These are phyloP conservation scores for Drosophila pegasa DNA, from an alignment of 2,888 invertebrate genomes.

Conservation along the genomic window DNA sequence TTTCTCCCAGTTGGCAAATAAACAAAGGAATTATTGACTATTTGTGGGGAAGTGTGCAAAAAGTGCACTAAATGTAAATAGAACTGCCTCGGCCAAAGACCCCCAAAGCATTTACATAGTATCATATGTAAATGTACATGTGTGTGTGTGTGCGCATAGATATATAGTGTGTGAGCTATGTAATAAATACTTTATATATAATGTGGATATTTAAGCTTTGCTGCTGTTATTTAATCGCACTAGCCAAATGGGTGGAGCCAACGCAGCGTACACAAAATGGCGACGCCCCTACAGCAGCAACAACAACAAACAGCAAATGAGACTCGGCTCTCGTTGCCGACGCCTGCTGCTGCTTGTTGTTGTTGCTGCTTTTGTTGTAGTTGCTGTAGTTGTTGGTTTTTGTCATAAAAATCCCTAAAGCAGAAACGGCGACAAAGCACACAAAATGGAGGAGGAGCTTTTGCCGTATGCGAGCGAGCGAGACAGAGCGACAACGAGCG, in stretches of 20 bases:
- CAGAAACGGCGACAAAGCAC: conserved; percentile 56
- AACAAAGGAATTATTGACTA: conserved; percentile 15
- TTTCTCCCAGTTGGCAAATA: conserved; percentile 20
- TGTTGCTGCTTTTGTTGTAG: conserved; percentile 21
- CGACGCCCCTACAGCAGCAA: conserved; percentile 62
- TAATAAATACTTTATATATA: conserved; percentile 26
- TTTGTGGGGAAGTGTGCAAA: conserved; percentile 18
- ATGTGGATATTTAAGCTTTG: conserved; percentile 29
- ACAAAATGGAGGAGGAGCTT: conserved; percentile 68
- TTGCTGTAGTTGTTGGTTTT: conserved; percentile 27
- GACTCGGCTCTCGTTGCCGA: conserved; percentile 36
- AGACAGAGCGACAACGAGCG: not conserved
- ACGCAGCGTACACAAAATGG: conserved; percentile 53
- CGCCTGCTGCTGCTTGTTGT: conserved; percentile 18
- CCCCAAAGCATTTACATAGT: conserved; percentile 13
- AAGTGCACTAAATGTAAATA: conserved; percentile 12
- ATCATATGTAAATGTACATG: conserved; percentile 11
- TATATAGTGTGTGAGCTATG: conserved; percentile 21
- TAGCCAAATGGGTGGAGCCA: conserved; percentile 63
- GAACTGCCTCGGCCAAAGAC: conserved; percentile 37
- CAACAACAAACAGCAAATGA: conserved; percentile 6
- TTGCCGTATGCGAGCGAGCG: conserved; percentile 24
- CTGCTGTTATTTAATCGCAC: conserved; percentile 26
- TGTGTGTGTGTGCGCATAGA: not conserved
- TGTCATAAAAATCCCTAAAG: conserved; percentile 75